Evolutionary conservation across 2,888 invertebrate species (phyloP), one percentile per base, ranked within the genome.

Genomic region (Microplitis deprimator): DNA sequence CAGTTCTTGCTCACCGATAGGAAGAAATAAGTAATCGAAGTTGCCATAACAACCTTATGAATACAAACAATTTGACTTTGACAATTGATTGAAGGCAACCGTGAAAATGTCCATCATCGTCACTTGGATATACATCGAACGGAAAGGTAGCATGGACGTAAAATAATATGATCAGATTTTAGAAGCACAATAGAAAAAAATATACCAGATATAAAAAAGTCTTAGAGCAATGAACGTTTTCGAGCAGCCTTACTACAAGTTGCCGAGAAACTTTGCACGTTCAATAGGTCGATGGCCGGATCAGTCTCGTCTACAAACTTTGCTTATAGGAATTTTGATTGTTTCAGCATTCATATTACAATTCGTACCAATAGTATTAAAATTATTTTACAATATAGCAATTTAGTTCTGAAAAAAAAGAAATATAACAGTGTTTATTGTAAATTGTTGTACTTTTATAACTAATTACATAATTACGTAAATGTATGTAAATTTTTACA

Each of bases 271-370:
- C 59, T 17, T 76, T 4, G 62, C 73, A 61, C 65, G 20, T 20
- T 5, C 61, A 16, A 75, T 80, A 29, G 81, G 81, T 4, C 72
- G 65, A 29, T 81, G 81, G 81, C 81, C 80, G n/a, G 80, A 79
- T 74, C 79, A 81, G 38, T n/a, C 77, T 7, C n/a, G 4, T 10
- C 16, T 17, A 8, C 76, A 78, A 16, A 5, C 6, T 76, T 60
- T 64, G 16, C 10, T 38, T 4, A 50, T 50, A 8, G 50, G 50
- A 13, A 8, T 50, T 13, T 50, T 50, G 2, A 50, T 50, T 50
- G 50, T 50, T 50, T 50, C 13, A 3, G 50, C 50, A 13, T 50
- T 50, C 50, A 50, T 13, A 0, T 13, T 50, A 8, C 50, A 50
- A 50, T 6, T 50, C 13, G 10, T 8, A 13, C 50, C 50, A 50